phyloP scores from a whole-genome alignment of 1,140 invertebrate genomes.

The Eciton burchellii region DNA sequence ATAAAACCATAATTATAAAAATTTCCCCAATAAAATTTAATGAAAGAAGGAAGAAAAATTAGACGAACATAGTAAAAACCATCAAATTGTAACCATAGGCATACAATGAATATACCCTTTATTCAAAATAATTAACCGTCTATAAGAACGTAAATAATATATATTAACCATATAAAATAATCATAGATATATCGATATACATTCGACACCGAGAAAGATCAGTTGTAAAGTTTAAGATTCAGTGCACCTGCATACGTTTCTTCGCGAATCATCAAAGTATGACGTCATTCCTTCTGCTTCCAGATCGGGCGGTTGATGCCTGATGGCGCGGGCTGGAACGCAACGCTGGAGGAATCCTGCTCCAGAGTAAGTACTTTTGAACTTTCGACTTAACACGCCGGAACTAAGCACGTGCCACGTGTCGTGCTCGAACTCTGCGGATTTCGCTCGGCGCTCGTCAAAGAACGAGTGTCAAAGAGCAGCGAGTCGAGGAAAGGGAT shows the following conservation, averaged over 20 bases:
- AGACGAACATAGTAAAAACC: too few species aligned
- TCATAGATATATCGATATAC: neutral
- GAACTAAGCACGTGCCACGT: constrained; percentile 29
- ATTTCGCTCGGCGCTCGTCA: too few species aligned
- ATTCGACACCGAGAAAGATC: too few species aligned
- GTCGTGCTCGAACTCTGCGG: constrained; percentile 18
- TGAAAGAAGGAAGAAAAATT: too few species aligned
- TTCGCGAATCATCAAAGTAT: neutral
- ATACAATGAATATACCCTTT: too few species aligned
- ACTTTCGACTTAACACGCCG: constrained; percentile 25
- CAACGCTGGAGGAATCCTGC: constrained; percentile 85
- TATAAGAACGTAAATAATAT: too few species aligned
- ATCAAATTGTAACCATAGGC: too few species aligned
- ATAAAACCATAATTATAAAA: too few species aligned
- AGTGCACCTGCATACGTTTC: neutral
- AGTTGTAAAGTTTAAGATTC: neutral
- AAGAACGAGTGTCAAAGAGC: neutral
- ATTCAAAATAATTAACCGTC: too few species aligned
- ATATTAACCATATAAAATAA: neutral
- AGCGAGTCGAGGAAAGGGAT: neutral
- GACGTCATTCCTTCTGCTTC: constrained; percentile 64
- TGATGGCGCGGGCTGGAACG: constrained; percentile 85
- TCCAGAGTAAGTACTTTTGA: constrained; percentile 85
- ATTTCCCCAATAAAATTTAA: too few species aligned
- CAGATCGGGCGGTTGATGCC: constrained; percentile 83